phyloP scores from a whole-genome alignment of 2,888 invertebrate genomes.

The Meliscaeva auricollis region DNA sequence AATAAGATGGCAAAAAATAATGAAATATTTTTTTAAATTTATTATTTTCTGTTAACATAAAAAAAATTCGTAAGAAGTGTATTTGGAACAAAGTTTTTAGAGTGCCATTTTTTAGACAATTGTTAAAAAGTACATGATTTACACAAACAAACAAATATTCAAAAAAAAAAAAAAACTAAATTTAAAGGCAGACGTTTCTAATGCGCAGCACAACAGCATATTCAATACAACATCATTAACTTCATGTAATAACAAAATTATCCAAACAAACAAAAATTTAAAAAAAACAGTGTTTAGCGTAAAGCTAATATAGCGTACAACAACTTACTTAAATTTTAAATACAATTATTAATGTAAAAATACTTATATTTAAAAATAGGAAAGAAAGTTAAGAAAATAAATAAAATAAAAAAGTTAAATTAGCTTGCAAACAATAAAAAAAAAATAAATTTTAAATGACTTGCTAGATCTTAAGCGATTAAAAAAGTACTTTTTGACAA shows the following conservation, averaged over 20 bases:
- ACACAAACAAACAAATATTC: slow-evolving; percentile 27
- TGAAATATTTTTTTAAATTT: slow-evolving; percentile 65
- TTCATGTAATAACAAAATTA: slow-evolving; percentile 67
- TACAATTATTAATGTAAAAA: slow-evolving; percentile 70
- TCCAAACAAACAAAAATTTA: slow-evolving; percentile 14
- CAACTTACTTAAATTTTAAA: slow-evolving; percentile 70
- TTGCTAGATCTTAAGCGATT: slow-evolving; percentile 73
- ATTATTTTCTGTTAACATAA: slow-evolving; percentile 42
- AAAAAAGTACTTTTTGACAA: slow-evolving; percentile 65
- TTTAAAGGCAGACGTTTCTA: slow-evolving; percentile 43
- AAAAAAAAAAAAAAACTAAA: slow-evolving; percentile 28
- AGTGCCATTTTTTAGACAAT: slow-evolving; percentile 72
- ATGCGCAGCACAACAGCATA: slow-evolving; percentile 43
- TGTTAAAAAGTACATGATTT: slow-evolving; percentile 67
- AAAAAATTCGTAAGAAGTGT: slow-evolving; percentile 8
- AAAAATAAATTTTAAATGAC: slow-evolving; percentile 63
- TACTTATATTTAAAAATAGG: slow-evolving; percentile 63
- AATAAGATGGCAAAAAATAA: slow-evolving; percentile 42
- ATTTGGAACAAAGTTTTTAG: slow-evolving; percentile 62
- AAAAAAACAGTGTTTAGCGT: slow-evolving; percentile 57
- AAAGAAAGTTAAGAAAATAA: slow-evolving; percentile 56
- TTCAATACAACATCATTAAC: slow-evolving; percentile 43
- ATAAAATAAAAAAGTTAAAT: slow-evolving; percentile 58
- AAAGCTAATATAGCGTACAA: slow-evolving; percentile 67
- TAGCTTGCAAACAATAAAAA: slow-evolving; percentile 73